Evolutionary conservation across 1,140 invertebrate genomes (phyloP), one percentile per base, ranked within the genome.

Genomic region (Drosophila pseudoananassae): DNA sequence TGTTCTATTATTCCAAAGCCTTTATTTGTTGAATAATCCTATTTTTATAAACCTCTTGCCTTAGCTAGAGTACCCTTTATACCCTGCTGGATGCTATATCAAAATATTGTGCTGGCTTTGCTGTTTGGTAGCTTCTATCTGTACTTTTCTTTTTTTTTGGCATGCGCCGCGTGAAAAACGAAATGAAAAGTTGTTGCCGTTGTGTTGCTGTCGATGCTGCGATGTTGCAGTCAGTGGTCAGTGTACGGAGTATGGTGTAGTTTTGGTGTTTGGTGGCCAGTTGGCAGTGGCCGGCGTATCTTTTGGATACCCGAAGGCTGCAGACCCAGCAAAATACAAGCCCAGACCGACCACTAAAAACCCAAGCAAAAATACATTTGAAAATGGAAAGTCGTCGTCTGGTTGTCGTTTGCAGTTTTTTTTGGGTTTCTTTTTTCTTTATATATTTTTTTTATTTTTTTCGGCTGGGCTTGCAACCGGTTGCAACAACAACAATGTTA

Each of bases 181-280:
- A 85, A 85, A 85, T 87, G 82, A 85, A 85, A 85, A 85, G 82
- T 85, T 75, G 78, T 87, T 85, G 81, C 74, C 76, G 71, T 61
- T 78, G 60, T 73, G 74, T 47, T 33, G 53, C 29, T 72, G 74
- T 54, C 38, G 66, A 54, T 54, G 61, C 40, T 38, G 64, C 47
- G 74, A 38, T 56, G 76, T 71, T 59, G 78, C 57, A 29, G 76
- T 20, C 25, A 55, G 57, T 60, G 45, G 76, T 55, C 53, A 63
- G 38, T 71, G 59, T 46, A 36, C 55, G 25, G 20, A 20, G 20
- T 20, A 0, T 3, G 20, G 20, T 20, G 20, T 20, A 10, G 7
- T 8, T 33, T 33, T 33, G 31, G 56, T 20, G 23, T 10, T 51
- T 7, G 17, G 55, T 55, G 46, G 65, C 56, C 56, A 61, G 58